Conservation (phyloP, 2,888 invertebrate genomes). For the Ophioninae sp. region DNA sequence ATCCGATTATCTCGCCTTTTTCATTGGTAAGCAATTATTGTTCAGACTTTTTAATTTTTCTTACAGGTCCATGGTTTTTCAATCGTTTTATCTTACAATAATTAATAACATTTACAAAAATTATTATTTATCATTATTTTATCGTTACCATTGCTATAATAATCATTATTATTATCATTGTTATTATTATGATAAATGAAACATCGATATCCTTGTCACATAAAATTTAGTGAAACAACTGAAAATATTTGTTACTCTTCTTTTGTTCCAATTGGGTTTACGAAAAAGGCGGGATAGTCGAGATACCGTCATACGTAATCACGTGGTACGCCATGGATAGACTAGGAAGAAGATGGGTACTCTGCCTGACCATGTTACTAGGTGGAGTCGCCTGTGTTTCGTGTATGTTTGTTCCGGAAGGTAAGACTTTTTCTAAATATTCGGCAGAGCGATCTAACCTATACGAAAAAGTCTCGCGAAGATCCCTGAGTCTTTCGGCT, state of each 20-base stretch:
- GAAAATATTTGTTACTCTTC: neutral
- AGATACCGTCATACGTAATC: slow-evolving; percentile 85
- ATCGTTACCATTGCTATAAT: too few species aligned
- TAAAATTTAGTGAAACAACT: neutral
- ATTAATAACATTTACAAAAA: too few species aligned
- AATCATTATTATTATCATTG: too few species aligned
- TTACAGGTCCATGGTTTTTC: neutral
- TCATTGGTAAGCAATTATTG: slow-evolving; percentile 82
- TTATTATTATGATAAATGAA: too few species aligned
- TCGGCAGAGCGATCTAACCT: neutral
- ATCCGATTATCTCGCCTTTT: slow-evolving; percentile 86
- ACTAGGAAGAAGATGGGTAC: slow-evolving; percentile 85
- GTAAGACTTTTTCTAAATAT: slow-evolving; percentile 76
- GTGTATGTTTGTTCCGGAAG: slow-evolving; percentile 86
- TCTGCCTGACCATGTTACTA: slow-evolving; percentile 85
- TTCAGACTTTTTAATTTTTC: neutral
- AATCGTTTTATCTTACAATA: neutral
- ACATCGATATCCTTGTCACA: too few species aligned
- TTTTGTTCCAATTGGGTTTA: slow-evolving; percentile 58
- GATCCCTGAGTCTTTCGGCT: too few species aligned
- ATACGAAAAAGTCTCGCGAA: neutral
- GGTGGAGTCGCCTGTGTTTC: slow-evolving; percentile 86
- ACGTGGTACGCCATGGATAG: slow-evolving; percentile 87
- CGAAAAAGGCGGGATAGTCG: slow-evolving; percentile 83
- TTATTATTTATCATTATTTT: neutral